These are phyloP conservation scores for Perognathus longimembris DNA, from an alignment of 2,113 vertebrate species.

Conservation along the genomic window DNA sequence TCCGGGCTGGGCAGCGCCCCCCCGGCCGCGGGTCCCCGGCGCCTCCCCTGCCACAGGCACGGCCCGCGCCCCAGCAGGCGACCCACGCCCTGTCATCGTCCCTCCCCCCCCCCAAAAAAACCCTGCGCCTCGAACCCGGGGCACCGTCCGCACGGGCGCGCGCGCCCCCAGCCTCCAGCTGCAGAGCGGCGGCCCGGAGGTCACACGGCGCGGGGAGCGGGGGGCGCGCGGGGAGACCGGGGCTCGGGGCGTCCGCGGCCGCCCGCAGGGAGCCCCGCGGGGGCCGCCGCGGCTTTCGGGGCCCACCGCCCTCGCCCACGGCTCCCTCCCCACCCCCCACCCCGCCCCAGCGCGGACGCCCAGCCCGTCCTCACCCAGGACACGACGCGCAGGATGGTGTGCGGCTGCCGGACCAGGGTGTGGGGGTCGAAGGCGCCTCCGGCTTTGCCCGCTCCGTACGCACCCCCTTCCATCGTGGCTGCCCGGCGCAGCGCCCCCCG, in stretches of 20 bases:
- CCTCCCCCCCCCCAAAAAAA: background rate
- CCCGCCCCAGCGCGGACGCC: background rate
- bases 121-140: background rate
- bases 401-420: conserved; percentile 94
- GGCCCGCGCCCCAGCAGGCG: background rate
- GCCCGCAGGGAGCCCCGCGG: background rate
- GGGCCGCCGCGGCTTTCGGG: too few relatives aligned
- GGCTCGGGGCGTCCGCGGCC: background rate
- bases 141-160: background rate
- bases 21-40: background rate
- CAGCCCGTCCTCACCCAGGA: conserved; percentile 92
- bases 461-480: conserved; percentile 92
- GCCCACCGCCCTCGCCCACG: background rate
- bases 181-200: conserved; percentile 60
- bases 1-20: too few relatives aligned
- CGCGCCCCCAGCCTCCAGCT: background rate
- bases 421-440: conserved; percentile 96
- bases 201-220: conserved; percentile 27
- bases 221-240: background rate
- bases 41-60: background rate
- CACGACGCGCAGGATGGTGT: conserved; percentile 93
- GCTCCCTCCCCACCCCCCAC: background rate
- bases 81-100: conserved; percentile 25
- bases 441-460: conserved; percentile 96
- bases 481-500: conserved; percentile 74